Conservation (phyloP, 2,797 vertebrate species). For the Ibycter americanus region DNA sequence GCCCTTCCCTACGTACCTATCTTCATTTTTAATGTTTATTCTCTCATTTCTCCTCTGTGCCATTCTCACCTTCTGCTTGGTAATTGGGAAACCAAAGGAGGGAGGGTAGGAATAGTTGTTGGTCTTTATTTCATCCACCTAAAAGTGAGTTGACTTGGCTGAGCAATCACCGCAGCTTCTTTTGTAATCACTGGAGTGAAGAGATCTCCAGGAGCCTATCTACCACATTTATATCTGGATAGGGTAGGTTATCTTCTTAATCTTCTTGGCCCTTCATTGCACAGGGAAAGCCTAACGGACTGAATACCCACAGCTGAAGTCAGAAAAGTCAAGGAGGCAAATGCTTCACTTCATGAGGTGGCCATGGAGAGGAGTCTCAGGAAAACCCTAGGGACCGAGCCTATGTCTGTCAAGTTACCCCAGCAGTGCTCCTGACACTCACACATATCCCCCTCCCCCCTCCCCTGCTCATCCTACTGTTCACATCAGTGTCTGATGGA, state of each 20-base stretch:
- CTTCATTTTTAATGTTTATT: neutral
- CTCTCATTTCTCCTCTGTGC: neutral
- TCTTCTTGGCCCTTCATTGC: neutral
- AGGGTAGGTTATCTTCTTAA: neutral
- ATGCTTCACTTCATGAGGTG: accelerated
- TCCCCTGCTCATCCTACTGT: neutral
- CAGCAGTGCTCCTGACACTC: neutral
- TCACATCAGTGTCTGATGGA: neutral
- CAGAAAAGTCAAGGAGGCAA: neutral
- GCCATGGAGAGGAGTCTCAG: neutral
- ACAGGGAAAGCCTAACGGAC: accelerated
- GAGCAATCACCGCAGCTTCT: neutral
- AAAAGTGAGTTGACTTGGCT: neutral
- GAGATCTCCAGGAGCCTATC: neutral
- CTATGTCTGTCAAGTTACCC: neutral
- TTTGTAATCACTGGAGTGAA: neutral
- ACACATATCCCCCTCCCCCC: neutral
- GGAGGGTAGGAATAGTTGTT: accelerated
- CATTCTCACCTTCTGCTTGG: neutral
- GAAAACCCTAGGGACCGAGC: neutral
- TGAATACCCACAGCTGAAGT: neutral
- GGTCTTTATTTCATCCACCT: neutral
- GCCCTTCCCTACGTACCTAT: neutral
- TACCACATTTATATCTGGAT: neutral
- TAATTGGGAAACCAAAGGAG: neutral